Evolutionary conservation across 2,888 invertebrate genomes (phyloP), one percentile per base, ranked within the genome.

Genomic region (Scaptomyza tumidula): DNA sequence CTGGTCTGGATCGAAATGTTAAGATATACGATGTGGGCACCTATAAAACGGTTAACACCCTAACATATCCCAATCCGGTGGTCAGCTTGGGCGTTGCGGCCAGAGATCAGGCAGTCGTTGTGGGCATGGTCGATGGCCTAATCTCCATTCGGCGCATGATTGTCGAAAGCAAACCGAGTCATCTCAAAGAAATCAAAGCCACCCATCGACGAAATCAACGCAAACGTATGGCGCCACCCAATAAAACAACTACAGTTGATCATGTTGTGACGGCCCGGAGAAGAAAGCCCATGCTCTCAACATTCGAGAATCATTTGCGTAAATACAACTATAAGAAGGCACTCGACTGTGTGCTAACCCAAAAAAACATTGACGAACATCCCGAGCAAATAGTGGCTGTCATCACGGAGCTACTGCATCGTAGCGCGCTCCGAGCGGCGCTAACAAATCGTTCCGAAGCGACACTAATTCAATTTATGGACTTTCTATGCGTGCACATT

Each of bases 51-150:
- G 96, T 98, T 1, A 97, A 98, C 88, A 97, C 97, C 10, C 93
- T 98, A 62, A 96, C 97, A 90, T 98, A 97, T 91, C 97, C 98
- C 0, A 97, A 98, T 92, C 95, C 98, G 13, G 94, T 99, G 46
- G 93, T 99, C 35, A 97, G 97, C 91, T 93, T 99, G 89, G 98
- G 95, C 29, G 93, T 95, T 59, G 94, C 95, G 1, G 93, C 94
- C 75, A 93, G 94, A 89, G 97, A 99, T 93, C 96, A 96, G 89
- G 95, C 96, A 0, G 80, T 99, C 71, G 97, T 96, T 7, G 97
- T 96, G 29, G 99, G 99, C 27, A 97, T 98, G 95, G 95, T 96
- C 9, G 98, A 98, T 93, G 98, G 98, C 46, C 93, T 98, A 46
- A 94, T 99, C 73, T 97, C 98, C 9, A 95, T 99, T 65, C 95